Evolutionary conservation across 2,888 invertebrate species (phyloP).

Genomic region (Spilosoma lubricipeda): DNA sequence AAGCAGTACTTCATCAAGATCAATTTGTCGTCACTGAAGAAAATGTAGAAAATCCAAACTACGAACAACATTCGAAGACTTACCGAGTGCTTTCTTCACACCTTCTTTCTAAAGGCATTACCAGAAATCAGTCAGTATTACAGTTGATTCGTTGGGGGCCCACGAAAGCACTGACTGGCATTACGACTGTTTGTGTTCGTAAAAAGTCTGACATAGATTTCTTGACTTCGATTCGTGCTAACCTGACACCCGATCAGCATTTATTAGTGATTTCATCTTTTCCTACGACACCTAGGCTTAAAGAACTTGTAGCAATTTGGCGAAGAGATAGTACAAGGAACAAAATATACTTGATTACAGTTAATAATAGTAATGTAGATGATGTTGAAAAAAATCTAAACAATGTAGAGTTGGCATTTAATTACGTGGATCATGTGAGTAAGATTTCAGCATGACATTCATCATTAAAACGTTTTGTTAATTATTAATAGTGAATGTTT

Average conservation of each 20-base stretch:
- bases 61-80: conserved; percentile 20
- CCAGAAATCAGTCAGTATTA: conserved; percentile 26
- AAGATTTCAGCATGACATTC: neutral
- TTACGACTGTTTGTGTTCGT: conserved; percentile 43
- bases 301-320: conserved; percentile 50
- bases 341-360: conserved; percentile 44
- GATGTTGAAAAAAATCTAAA: conserved; percentile 32
- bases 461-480: neutral
- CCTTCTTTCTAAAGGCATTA: neutral
- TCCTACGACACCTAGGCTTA: conserved; percentile 46
- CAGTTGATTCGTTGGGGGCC: conserved; percentile 46
- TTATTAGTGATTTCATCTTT: conserved; percentile 48
- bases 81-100: conserved; percentile 40
- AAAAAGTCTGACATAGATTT: conserved; percentile 42
- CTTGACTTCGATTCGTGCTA: conserved; percentile 36
- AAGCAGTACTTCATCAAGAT: conserved; percentile 31
- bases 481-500: neutral
- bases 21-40: conserved; percentile 45
- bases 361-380: conserved; percentile 28
- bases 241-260: conserved; percentile 32
- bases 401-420: conserved; percentile 16
- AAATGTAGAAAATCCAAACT: neutral
- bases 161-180: conserved; percentile 7
- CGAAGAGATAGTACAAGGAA: conserved; percentile 41
- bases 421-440: neutral